Percentiles rank a stretch among this genome's conserved stretches.
Evolutionary conservation across 2,888 invertebrate genomes (phyloP).

Genomic region (Oscheius sp.): DNA sequence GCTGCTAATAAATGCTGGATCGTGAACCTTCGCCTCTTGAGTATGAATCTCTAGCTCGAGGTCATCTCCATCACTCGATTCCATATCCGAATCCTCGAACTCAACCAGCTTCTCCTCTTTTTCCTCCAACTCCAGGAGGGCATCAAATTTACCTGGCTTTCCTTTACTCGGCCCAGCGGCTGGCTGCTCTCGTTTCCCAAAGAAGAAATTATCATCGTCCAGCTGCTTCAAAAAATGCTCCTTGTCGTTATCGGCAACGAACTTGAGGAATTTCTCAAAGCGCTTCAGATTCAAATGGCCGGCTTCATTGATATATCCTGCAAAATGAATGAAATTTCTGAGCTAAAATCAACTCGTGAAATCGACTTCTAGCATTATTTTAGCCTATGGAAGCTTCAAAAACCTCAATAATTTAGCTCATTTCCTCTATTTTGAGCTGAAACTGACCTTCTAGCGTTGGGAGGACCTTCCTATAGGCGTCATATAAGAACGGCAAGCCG

Average conservation of each 20-base stretch:
- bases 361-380: too few relatives aligned
- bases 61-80: not conserved
- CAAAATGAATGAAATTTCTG: too few relatives aligned
- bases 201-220: slow-evolving; percentile 36
- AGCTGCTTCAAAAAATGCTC: slow-evolving; percentile 31
- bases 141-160: not conserved
- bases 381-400: too few relatives aligned
- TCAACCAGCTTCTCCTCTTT: slow-evolving; percentile 34
- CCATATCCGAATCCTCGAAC: slow-evolving; percentile 44
- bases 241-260: slow-evolving; percentile 61
- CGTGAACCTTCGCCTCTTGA: slow-evolving; percentile 18
- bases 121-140: not conserved
- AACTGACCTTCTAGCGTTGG: slow-evolving; percentile 83
- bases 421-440: too few relatives aligned
- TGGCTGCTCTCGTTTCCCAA: slow-evolving; percentile 21
- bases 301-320: slow-evolving; percentile 90
- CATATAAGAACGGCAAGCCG: slow-evolving; percentile 83
- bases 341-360: too few relatives aligned
- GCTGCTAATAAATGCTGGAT: slow-evolving; percentile 40
- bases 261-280: slow-evolving; percentile 81
- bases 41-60: slow-evolving; percentile 70
- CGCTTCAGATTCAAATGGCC: slow-evolving; percentile 84
- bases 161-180: too few relatives aligned
- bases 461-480: slow-evolving; percentile 80
- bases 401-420: too few relatives aligned